phyloP scores from a whole-genome alignment of 2,797 vertebrate genomes.

The Pipistrellus kuhlii region DNA sequence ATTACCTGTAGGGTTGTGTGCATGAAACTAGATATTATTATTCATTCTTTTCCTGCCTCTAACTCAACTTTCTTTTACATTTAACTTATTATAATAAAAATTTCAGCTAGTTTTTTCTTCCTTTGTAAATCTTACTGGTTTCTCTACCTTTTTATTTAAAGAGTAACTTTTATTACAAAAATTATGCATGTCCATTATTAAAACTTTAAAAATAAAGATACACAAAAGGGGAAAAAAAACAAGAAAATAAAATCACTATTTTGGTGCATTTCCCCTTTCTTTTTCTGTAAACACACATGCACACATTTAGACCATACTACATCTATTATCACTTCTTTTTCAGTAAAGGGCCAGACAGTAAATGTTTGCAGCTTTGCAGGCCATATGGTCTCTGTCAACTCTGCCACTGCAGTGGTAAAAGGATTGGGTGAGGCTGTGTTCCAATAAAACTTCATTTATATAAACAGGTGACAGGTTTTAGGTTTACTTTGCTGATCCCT shows the following conservation, averaged over 20 bases:
- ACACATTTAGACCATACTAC: neutral
- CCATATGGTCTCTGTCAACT: conserved; percentile 50
- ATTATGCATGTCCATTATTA: neutral
- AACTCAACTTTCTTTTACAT: conserved; percentile 51
- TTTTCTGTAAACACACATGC: neutral
- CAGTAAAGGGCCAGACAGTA: conserved; percentile 55
- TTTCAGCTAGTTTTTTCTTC: conserved; percentile 39
- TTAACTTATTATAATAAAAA: conserved; percentile 12
- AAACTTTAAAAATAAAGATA: conserved; percentile 37
- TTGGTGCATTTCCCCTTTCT: conserved; percentile 42
- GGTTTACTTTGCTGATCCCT: conserved; percentile 10
- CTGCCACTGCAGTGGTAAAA: conserved; percentile 28
- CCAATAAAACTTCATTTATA: conserved; percentile 61
- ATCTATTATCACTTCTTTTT: conserved; percentile 9
- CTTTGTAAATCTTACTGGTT: conserved; percentile 10
- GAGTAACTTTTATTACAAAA: conserved; percentile 60
- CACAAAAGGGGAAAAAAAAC: conserved; percentile 4
- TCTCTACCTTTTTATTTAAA: conserved; percentile 40
- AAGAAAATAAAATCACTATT: conserved; percentile 7
- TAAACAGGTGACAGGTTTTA: neutral
- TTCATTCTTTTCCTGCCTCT: conserved; percentile 12
- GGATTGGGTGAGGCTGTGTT: neutral
- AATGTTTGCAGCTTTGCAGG: conserved; percentile 42
- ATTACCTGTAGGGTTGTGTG: neutral
- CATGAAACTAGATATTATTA: conserved; percentile 31